Conservation (phyloP, 2,888 invertebrate genomes). For the Leistus spinibarbis region DNA sequence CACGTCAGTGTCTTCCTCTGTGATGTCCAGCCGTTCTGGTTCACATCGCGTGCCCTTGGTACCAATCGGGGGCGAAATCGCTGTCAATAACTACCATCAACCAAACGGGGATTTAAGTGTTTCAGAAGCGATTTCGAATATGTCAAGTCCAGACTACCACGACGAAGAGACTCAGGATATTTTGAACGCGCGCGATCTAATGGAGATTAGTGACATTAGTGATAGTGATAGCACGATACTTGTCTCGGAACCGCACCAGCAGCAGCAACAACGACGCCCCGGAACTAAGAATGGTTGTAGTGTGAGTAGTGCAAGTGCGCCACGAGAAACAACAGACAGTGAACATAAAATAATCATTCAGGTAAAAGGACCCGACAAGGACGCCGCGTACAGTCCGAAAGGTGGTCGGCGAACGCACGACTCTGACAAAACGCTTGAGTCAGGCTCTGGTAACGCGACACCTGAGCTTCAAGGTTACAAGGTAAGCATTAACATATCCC, state of each 20-base stretch:
- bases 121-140: conserved; percentile 86
- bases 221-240: conserved; percentile 89
- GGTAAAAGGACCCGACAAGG: conserved; percentile 64
- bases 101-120: conserved; percentile 76
- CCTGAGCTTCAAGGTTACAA: conserved; percentile 68
- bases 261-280: conserved; percentile 48
- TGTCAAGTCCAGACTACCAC: conserved; percentile 88
- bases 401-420: conserved; percentile 44
- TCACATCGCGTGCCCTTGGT: conserved; percentile 60
- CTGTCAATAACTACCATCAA: conserved; percentile 46
- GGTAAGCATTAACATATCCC: conserved; percentile 49
- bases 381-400: conserved; percentile 50
- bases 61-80: conserved; percentile 56
- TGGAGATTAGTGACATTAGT: conserved; percentile 87
- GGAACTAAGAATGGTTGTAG: conserved; percentile 46
- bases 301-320: conserved; percentile 41
- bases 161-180: conserved; percentile 85
- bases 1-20: conserved; percentile 85
- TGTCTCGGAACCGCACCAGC: conserved; percentile 76
- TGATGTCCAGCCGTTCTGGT: conserved; percentile 79
- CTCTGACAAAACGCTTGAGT: conserved; percentile 26
- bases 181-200: conserved; percentile 78
- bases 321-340: conserved; percentile 56
- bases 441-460: conserved; percentile 44
- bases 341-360: conserved; percentile 88